phyloP scores from a whole-genome alignment of 2,113 vertebrate genomes.

The Epinephelus moara region DNA sequence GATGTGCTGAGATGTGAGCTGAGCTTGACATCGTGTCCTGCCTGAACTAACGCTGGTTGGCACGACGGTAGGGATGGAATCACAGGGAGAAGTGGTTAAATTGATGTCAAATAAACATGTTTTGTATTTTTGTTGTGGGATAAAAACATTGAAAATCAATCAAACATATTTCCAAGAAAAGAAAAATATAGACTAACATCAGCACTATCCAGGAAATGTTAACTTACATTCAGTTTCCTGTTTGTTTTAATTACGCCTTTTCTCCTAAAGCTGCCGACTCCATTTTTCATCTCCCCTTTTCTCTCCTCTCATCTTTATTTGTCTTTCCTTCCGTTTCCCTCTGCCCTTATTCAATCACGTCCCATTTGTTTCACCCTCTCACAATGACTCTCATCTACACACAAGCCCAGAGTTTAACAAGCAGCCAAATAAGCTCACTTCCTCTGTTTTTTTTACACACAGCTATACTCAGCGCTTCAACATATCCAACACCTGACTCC shows the following conservation, averaged over 20 bases:
- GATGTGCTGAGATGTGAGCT: too few species aligned
- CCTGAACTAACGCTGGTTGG: too few species aligned
- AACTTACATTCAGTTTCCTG: background rate
- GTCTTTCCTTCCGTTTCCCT: constrained; percentile 45
- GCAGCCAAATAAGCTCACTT: constrained; percentile 42
- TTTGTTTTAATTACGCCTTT: background rate
- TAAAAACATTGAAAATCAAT: too few species aligned
- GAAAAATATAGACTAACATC: background rate
- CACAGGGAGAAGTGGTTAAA: too few species aligned
- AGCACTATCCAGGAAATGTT: background rate
- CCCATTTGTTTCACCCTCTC: constrained; percentile 65
- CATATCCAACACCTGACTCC: constrained; percentile 60
- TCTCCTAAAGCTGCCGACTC: constrained; percentile 1
- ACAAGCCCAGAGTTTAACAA: constrained; percentile 39
- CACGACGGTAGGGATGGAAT: too few species aligned
- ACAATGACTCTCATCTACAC: constrained; percentile 11
- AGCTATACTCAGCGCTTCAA: constrained; percentile 13
- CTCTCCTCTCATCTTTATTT: constrained; percentile 34
- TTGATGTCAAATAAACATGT: too few species aligned
- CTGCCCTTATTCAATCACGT: constrained; percentile 78
- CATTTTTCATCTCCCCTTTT: constrained; percentile 26
- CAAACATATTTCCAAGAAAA: too few species aligned
- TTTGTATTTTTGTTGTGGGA: too few species aligned
- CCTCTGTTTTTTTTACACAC: constrained; percentile 2
- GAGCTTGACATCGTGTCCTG: too few species aligned